Conservation (phyloP, 1,140 invertebrate genomes). For the Ladona fulva region DNA sequence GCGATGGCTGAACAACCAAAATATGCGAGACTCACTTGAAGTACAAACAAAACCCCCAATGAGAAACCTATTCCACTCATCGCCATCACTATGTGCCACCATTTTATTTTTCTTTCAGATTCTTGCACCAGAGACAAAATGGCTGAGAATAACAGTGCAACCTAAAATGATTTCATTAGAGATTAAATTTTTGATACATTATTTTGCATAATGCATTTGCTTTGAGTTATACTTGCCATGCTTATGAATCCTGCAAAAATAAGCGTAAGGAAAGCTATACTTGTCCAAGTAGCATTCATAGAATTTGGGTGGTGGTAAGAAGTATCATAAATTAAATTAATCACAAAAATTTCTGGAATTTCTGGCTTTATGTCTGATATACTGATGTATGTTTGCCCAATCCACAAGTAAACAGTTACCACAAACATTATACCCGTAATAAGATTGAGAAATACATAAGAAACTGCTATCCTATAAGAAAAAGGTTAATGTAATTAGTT, state of each 20-base stretch:
- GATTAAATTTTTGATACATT: slow-evolving; percentile 7
- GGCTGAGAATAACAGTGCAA: slow-evolving; percentile 39
- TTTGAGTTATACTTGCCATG: slow-evolving; percentile 34
- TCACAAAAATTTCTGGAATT: slow-evolving; percentile 35
- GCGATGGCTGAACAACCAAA: neutral
- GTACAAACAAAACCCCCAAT: slow-evolving; percentile 29
- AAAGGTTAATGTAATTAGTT: slow-evolving; percentile 18
- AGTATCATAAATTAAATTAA: slow-evolving; percentile 39
- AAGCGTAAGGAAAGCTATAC: slow-evolving; percentile 35
- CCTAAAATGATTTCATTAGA: slow-evolving; percentile 30
- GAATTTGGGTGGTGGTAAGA: slow-evolving; percentile 18
- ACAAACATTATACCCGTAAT: slow-evolving; percentile 36
- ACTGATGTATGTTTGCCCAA: slow-evolving; percentile 26
- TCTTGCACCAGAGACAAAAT: slow-evolving; percentile 34
- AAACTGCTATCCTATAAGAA: slow-evolving; percentile 34
- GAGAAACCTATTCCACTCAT: slow-evolving; percentile 32
- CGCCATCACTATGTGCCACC: slow-evolving; percentile 34
- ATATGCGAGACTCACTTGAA: slow-evolving; percentile 27
- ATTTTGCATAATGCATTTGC: neutral
- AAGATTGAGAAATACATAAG: slow-evolving; percentile 37
- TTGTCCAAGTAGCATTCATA: slow-evolving; percentile 32
- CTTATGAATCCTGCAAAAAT: slow-evolving; percentile 40
- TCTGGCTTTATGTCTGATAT: slow-evolving; percentile 17
- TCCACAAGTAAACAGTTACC: slow-evolving; percentile 34
- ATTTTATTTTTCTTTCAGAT: slow-evolving; percentile 30